Base-by-base conservation (phyloP, 2,888 invertebrate species). In the Cybosia mesomella region DNA sequence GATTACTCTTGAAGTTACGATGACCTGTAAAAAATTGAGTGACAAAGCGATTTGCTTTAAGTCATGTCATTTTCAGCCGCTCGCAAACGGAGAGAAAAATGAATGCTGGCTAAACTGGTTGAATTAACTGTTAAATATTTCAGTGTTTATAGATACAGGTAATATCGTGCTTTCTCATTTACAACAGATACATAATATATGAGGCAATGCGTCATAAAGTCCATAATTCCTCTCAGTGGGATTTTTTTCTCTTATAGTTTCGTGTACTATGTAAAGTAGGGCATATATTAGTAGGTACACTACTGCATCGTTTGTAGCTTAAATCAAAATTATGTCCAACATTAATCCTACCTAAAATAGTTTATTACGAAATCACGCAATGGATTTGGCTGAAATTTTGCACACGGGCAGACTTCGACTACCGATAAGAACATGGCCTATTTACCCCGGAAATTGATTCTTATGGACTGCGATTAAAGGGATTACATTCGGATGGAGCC, bases 201-300 rank as follows among this genome's bases (percentile, higher is more conserved):
- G 2, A 18, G 43, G 18, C 18, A 18, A 43, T 18, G 43, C 18
- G 13, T 43, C 43, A 43, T 43, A 18, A 43, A 43, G 5, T 1
- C 43, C 7, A 43, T 43, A 34, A 34, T 43, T 43, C 18, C 18
- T 18, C 43, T 43, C 43, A 18, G 7, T 43, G 4, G 1, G 18
- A 43, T 7, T 5, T 2, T 43, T 43, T 4, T 18, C 43, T 43
- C 43, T 43, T 18, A 43, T 43, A 43, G 43, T 43, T 43, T 43
- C 43, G 18, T 18, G 18, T 43, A 43, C 43, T 43, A 43, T 13
- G 43, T 43, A 18, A 43, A 43, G 18, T 43, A 43, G 43, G 18
- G 5, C 43, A 18, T n/a, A n/a, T n/a, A n/a, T n/a, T n/a, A n/a
- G n/a, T 43, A 69, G 75, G 78, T 83, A 79, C 84, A 85, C 85